Evolutionary conservation across 2,888 invertebrate genomes (phyloP), one percentile per base, ranked within the genome.

Genomic region (Heliconius sara): DNA sequence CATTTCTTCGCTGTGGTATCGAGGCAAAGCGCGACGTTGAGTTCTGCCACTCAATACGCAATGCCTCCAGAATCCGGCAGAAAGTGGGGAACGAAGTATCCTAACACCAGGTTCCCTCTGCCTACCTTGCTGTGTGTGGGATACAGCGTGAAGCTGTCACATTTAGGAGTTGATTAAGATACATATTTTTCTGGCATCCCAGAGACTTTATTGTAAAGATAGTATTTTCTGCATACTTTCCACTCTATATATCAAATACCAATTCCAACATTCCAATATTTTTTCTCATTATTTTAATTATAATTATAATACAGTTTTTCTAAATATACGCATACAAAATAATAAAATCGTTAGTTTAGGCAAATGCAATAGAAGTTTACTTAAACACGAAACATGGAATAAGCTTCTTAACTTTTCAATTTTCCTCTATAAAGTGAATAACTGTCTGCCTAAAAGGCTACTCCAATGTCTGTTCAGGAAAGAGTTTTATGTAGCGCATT

Each of bases 321-420:
- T n/a, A 4, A 25, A 65, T 6, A 65, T 65, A 27, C 16, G 16
- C 27, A 65, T 6, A 65, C 30, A 73, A 60, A 9, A 39, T 60
- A 60, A 9, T 22, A 57, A 22, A 47, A 71, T 52, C 25, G 27
- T 27, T 19, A 52, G 27, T 57, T 60, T 60, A 4, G 34, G 39
- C 34, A n/a, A 39, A 39, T 39, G 60, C 10, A 60, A n/a, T 3
- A 73, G 34, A 39, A 73, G 60, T 73, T 73, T 73, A 60, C 39
- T 60, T 60, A 73, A 73, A 73, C 39, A 73, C 39, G 73, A 73
- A 70, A 73, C 73, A 73, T 57, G 73, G 25, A 73, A 73, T 73
- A 73, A 73, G 73, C 73, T 73, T 73, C 73, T 73, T 73, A 73
- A 73, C 73, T 73, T 73, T 73, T 73, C 73, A 73, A 73, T 73